Conservation (phyloP, 2,797 vertebrate genomes). For the Spizella passerina region DNA sequence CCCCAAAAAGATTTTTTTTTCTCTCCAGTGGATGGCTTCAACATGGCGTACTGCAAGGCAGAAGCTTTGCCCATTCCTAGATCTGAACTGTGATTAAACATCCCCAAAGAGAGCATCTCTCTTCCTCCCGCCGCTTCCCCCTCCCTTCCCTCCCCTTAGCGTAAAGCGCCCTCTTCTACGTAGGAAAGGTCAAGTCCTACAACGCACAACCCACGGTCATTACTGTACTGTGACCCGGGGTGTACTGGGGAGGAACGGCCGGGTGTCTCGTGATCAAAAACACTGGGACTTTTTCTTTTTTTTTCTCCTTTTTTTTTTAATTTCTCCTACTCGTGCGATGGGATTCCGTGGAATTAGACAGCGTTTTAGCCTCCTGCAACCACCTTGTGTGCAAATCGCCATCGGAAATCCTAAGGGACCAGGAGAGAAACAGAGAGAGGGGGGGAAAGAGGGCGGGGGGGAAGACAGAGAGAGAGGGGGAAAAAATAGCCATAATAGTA, state of each 20-base stretch:
- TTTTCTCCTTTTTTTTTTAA: neutral
- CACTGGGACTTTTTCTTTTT: neutral
- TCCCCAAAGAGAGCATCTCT: constrained; percentile 63
- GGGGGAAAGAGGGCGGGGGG: neutral
- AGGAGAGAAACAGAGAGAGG: neutral
- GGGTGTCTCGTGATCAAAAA: constrained; percentile 57
- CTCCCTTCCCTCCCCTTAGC: constrained; percentile 21
- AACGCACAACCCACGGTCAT: constrained; percentile 71
- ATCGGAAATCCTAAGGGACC: constrained; percentile 29
- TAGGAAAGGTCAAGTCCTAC: constrained; percentile 80
- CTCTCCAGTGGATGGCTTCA: neutral
- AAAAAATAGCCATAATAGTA: neutral
- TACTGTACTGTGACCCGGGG: constrained; percentile 65
- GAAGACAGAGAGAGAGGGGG: too few species aligned
- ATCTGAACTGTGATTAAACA: constrained; percentile 64
- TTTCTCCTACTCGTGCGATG: neutral
- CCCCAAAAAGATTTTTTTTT: neutral
- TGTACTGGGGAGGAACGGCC: constrained; percentile 54
- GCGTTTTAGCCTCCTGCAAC: neutral
- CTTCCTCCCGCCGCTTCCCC: constrained; percentile 21
- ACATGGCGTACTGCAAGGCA: constrained; percentile 59
- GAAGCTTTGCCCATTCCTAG: constrained; percentile 34
- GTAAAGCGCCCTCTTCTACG: constrained; percentile 60
- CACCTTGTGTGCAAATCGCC: constrained; percentile 25
- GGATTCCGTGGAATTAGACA: constrained; percentile 27